Conservation (phyloP, 1,140 invertebrate species). For the Pseudachorutes palmiensis region DNA sequence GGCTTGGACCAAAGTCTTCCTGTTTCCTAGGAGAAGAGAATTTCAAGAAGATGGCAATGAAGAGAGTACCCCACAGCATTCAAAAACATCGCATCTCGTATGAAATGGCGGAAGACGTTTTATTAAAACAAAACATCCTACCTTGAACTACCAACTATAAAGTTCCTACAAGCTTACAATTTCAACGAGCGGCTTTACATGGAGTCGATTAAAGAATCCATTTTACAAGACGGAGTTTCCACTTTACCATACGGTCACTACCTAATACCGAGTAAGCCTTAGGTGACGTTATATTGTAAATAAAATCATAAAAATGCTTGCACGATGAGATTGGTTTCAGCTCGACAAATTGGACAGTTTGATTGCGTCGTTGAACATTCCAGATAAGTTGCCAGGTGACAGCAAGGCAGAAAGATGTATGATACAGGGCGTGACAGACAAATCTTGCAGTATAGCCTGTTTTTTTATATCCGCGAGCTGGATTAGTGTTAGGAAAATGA, state of each 20-base stretch:
- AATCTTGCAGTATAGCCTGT: not conserved
- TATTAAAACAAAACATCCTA: constrained; percentile 10
- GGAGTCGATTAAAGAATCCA: constrained; percentile 22
- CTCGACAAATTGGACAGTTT: not conserved
- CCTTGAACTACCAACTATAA: constrained; percentile 3
- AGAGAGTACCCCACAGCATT: constrained; percentile 12
- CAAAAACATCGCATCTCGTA: constrained; percentile 1
- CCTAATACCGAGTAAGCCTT: constrained; percentile 5
- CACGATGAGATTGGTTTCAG: not conserved
- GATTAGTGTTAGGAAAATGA: not conserved
- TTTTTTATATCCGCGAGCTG: not conserved
- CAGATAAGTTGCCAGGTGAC: not conserved
- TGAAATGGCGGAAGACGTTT: not conserved
- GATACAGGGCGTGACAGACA: not conserved
- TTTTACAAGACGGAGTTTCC: constrained; percentile 16
- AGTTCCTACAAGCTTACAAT: not conserved
- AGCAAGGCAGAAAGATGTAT: constrained; percentile 12
- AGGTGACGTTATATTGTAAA: not conserved
- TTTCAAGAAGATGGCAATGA: constrained; percentile 13
- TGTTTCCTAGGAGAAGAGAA: constrained; percentile 27
- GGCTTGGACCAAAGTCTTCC: constrained; percentile 46
- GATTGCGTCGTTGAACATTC: not conserved
- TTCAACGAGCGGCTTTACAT: not conserved
- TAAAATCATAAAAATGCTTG: not conserved
- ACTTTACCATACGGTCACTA: constrained; percentile 22